Evolutionary conservation across 2,113 vertebrate genomes (phyloP).

Genomic region (Crotalus horridus): DNA sequence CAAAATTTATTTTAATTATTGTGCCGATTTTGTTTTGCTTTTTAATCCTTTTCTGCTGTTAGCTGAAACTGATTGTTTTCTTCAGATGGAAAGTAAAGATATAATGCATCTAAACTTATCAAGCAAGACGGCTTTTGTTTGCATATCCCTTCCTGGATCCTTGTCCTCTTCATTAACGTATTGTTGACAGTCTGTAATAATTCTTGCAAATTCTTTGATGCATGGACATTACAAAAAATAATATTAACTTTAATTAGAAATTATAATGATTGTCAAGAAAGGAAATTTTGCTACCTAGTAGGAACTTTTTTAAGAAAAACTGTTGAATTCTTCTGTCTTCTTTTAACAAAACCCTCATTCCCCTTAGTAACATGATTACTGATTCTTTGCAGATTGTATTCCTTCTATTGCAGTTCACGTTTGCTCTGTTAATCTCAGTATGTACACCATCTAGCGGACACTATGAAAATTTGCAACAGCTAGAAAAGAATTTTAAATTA

Average conservation of each 20-base stretch:
- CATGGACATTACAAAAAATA: not conserved
- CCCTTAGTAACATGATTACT: not conserved
- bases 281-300: not conserved
- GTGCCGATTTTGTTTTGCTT: not conserved
- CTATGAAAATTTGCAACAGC: not conserved
- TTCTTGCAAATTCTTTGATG: not conserved
- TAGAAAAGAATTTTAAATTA: not conserved
- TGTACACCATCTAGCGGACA: not conserved
- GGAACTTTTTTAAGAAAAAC: not conserved
- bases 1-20: not conserved
- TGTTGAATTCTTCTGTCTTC: not conserved
- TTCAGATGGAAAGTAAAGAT: not conserved
- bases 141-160: not conserved
- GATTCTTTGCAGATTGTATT: not conserved
- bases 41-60: not conserved
- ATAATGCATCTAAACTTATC: not conserved
- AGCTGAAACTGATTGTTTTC: not conserved
- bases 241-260: not conserved
- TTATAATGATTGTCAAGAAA: not conserved
- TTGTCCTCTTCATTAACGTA: not conserved
- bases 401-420: not conserved
- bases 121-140: not conserved
- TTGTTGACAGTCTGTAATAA: not conserved
- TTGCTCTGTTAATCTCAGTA: conserved; percentile 7
- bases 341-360: not conserved